Base-by-base conservation (phyloP, 1,140 invertebrate genomes). In the Cydia amplana region DNA sequence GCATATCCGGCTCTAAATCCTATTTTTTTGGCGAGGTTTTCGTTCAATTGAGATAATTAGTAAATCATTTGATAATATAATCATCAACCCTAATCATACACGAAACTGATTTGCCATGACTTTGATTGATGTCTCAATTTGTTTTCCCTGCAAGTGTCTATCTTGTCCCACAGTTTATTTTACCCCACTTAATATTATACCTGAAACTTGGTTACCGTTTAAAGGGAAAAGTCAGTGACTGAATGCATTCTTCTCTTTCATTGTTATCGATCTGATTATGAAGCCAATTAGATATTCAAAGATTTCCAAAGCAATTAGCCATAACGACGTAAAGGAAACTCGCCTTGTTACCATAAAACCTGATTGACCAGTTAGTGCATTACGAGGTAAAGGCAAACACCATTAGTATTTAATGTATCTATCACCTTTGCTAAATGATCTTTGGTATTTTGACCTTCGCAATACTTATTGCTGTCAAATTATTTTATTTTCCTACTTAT, bases 291-390 rank as follows among this genome's bases (percentile, higher is more conserved):
- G n/a, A 9, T 23, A 23, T 20, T 60, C 20, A 60, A 20, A 60
- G 2, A 60, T 60, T 60, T 60, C 55, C 55, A 60, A 23, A 60
- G 55, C 55, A 20, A 60, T 60, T 60, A 60, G n/a, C 9, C 20
- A 23, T 55, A 55, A 55, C n/a, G 51, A 18, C 55, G 18, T 46
- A 46, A 51, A 60, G 20, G 55, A 60, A 60, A 60, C 51, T 55
- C 18, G 9, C 55, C 55, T 60, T 23, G 55, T 60, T 60, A 23
- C 18, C 51, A 60, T 60, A 23, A 51, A 60, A 60, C 55, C 20
- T 60, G 55, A 60, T 12, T 60, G 20, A 60, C 55, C 4, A 60
- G 55, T 60, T 60, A 60, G 55, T 60, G 55, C 7, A 60, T 60
- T 60, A 23, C 51, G 2, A 60, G 55, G 55, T 60, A 60, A 60